phyloP scores from a whole-genome alignment of 2,888 invertebrate genomes.

The Neoitamus cyanurus region DNA sequence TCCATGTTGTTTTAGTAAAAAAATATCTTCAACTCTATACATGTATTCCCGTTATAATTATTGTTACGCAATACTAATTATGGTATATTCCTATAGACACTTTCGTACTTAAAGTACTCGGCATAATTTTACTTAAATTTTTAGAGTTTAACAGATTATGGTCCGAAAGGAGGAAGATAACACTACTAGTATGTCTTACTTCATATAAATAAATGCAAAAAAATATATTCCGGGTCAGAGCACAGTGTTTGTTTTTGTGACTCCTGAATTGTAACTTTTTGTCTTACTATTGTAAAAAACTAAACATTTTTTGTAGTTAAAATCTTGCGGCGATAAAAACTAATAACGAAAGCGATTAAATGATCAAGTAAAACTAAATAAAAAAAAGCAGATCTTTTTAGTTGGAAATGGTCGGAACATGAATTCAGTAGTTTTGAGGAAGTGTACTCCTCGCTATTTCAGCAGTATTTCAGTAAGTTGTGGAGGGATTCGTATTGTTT shows the following conservation, averaged over 20 bases:
- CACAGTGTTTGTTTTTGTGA: neutral
- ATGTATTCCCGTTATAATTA: conserved; percentile 8
- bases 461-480: neutral
- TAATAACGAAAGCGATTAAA: neutral
- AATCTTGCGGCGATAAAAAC: neutral
- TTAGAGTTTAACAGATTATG: neutral
- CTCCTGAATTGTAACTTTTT: neutral
- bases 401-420: conserved; percentile 1
- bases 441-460: neutral
- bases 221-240: conserved; percentile 19
- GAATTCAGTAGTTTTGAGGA: neutral
- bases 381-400: neutral
- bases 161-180: neutral
- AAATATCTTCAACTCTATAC: conserved; percentile 43
- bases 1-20: conserved; percentile 33
- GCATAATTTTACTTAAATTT: conserved; percentile 19
- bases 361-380: neutral
- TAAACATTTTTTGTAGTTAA: neutral
- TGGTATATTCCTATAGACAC: conserved; percentile 29
- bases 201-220: conserved; percentile 35
- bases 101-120: conserved; percentile 30
- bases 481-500: conserved; percentile 25
- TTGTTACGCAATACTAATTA: neutral
- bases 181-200: neutral
- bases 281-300: neutral